These are phyloP conservation scores for Nycticryphes semicollaris DNA, from an alignment of 2,113 vertebrate genomes.

Conservation along the genomic window DNA sequence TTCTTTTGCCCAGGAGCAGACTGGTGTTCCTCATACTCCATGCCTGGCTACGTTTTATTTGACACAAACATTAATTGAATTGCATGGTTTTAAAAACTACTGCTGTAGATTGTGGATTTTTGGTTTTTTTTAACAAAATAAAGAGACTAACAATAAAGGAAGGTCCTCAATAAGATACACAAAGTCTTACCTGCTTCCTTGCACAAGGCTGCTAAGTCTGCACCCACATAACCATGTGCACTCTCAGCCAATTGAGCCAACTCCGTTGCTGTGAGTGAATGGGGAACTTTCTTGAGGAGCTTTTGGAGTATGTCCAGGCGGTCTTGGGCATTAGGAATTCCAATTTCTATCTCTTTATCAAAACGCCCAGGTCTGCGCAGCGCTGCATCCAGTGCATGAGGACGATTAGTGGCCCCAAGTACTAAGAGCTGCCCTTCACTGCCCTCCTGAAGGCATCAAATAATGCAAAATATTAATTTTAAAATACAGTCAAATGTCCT, in stretches of 20 bases:
- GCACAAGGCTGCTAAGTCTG: slow-evolving; percentile 91
- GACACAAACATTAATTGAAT: not conserved
- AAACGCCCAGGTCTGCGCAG: slow-evolving; percentile 92
- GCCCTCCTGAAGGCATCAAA: slow-evolving; percentile 78
- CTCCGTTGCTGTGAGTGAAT: slow-evolving; percentile 73
- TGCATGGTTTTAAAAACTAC: not conserved
- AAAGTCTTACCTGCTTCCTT: slow-evolving; percentile 89
- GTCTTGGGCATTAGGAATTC: slow-evolving; percentile 83
- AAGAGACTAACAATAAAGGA: not conserved
- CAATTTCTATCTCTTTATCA: slow-evolving; percentile 95
- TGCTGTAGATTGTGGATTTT: not conserved
- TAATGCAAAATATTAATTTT: not conserved
- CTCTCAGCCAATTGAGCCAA: slow-evolving; percentile 80
- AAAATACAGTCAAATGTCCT: not conserved
- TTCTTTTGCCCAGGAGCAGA: not conserved
- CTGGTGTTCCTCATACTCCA: not conserved
- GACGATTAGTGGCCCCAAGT: slow-evolving; percentile 93
- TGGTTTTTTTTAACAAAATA: not conserved
- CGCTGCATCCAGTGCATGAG: slow-evolving; percentile 88
- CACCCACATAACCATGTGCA: slow-evolving; percentile 92
- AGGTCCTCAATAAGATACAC: not conserved
- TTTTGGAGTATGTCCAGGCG: slow-evolving; percentile 89
- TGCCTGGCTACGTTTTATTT: not conserved
- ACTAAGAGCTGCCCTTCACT: slow-evolving; percentile 90
- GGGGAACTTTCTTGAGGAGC: slow-evolving; percentile 80